A percentile compares a stretch with the other conserved stretches of the same genome.
phyloP scores from a whole-genome alignment of 1,140 invertebrate species.

The Portunus trituberculatus region DNA sequence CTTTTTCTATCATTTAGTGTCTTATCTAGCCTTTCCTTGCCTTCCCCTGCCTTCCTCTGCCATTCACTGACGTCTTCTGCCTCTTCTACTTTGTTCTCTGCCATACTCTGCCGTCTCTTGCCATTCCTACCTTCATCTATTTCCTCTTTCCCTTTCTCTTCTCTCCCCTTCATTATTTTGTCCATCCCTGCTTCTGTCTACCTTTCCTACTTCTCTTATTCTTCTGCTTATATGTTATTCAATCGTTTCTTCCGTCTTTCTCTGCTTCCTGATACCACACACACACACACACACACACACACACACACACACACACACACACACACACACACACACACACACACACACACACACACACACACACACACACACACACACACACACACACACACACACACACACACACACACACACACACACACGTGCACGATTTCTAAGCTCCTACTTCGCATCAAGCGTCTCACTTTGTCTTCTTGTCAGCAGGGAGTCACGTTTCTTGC shows the following conservation, averaged over 20 bases:
- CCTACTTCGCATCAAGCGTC: background rate
- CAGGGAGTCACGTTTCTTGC: background rate
- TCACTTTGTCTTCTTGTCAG: constrained; percentile 6
- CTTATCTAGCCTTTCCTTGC: no score
- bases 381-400: background rate
- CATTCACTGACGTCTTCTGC: background rate
- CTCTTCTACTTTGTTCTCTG: background rate
- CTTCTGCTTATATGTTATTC: background rate
- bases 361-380: background rate
- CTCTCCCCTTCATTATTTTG: no score
- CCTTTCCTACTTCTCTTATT: no score
- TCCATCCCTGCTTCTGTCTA: no score
- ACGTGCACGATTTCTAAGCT: no score
- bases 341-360: no score
- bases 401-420: background rate
- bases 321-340: no score
- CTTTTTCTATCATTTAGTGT: no score
- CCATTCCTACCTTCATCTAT: background rate
- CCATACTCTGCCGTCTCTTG: background rate
- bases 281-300: no score
- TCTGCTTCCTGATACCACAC: no score
- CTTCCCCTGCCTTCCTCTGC: no score
- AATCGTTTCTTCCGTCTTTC: background rate
- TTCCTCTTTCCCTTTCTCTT: background rate
- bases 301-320: no score